phyloP scores from a whole-genome alignment of 1,140 invertebrate genomes.

The Drosophila mayri region DNA sequence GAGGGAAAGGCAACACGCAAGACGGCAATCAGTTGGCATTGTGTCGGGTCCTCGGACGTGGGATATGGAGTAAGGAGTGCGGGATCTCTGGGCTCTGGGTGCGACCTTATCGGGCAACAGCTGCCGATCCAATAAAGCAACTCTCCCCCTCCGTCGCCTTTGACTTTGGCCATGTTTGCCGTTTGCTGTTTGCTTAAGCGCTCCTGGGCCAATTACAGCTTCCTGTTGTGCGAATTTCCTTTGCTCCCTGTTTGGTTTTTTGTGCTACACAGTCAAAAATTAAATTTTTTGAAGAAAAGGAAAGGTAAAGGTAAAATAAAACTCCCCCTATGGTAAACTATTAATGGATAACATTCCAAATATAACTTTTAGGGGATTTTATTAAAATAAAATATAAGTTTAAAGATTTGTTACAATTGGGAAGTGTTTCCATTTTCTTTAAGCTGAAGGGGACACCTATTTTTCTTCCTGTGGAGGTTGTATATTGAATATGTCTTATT shows the following conservation, averaged over 20 bases:
- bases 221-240: slow-evolving; percentile 74
- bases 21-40: slow-evolving; percentile 75
- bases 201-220: slow-evolving; percentile 72
- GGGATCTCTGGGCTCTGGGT: slow-evolving; percentile 27
- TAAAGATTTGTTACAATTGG: neutral
- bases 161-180: slow-evolving; percentile 51
- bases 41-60: slow-evolving; percentile 26
- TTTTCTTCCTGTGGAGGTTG: slow-evolving; percentile 33
- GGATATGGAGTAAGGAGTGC: slow-evolving; percentile 14
- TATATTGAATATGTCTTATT: slow-evolving; percentile 2
- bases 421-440: too few relatives aligned
- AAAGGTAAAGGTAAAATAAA: neutral
- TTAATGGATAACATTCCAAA: neutral
- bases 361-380: neutral
- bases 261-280: slow-evolving; percentile 16
- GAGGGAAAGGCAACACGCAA: slow-evolving; percentile 58
- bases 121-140: slow-evolving; percentile 54
- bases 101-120: slow-evolving; percentile 66
- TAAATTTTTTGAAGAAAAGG: too few relatives aligned
- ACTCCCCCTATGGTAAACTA: too few relatives aligned
- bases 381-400: neutral
- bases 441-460: neutral
- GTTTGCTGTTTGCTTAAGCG: slow-evolving; percentile 51
- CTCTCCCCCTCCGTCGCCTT: slow-evolving; percentile 22
- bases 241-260: slow-evolving; percentile 27